These are phyloP conservation scores for Oplegnathus fasciatus DNA, from an alignment of 2,113 vertebrate species.

Conservation along the genomic window DNA sequence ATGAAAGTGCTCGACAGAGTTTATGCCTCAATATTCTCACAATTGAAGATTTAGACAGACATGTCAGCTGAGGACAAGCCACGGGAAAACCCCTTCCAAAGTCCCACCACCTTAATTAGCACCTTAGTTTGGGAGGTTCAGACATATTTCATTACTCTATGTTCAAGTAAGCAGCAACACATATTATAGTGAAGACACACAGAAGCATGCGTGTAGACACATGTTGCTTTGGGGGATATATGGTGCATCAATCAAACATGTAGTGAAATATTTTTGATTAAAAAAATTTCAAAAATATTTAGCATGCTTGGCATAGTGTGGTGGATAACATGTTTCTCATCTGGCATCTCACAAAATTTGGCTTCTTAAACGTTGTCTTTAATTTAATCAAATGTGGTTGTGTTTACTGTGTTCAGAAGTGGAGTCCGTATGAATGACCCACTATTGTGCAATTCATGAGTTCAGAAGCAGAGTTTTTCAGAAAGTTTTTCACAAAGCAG, in stretches of 20 bases:
- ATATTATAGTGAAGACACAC: neutral
- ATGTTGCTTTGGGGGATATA: neutral
- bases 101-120: slow-evolving; percentile 15
- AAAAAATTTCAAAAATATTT: neutral
- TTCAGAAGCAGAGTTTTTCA: neutral
- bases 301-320: slow-evolving; percentile 4
- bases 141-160: slow-evolving; percentile 1
- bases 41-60: neutral
- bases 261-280: neutral
- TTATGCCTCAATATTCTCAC: neutral
- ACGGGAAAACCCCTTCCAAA: slow-evolving; percentile 26
- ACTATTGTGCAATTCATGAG: neutral
- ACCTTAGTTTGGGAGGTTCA: slow-evolving; percentile 2
- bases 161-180: slow-evolving; percentile 3
- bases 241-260: slow-evolving; percentile 25
- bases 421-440: neutral
- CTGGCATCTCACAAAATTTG: neutral
- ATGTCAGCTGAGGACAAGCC: slow-evolving; percentile 29
- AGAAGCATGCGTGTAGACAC: slow-evolving; percentile 2
- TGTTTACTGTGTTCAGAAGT: neutral
- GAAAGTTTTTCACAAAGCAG: too few relatives aligned
- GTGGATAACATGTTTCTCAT: slow-evolving; percentile 17
- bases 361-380: neutral
- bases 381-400: neutral
- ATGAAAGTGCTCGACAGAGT: neutral